These are phyloP conservation scores for Apis laboriosa DNA, from an alignment of 1,140 invertebrate genomes.

Conservation along the genomic window DNA sequence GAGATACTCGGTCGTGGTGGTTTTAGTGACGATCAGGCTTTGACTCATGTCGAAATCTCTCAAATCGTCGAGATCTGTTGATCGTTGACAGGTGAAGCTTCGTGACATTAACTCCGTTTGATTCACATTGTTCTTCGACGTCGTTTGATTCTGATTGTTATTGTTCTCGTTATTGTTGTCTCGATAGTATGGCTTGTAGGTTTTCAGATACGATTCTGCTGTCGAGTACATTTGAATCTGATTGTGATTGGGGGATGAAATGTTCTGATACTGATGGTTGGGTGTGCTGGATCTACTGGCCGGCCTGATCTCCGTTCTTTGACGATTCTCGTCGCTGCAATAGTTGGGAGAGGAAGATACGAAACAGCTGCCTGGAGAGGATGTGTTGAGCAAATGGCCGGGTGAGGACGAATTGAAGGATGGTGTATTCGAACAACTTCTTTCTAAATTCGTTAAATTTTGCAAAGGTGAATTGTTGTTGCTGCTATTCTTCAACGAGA, in stretches of 20 bases:
- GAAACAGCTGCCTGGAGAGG: constrained; percentile 40
- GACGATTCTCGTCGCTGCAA: constrained; percentile 58
- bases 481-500: constrained; percentile 60
- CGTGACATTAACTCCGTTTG: constrained; percentile 72
- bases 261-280: constrained; percentile 54
- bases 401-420: constrained; percentile 42
- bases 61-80: constrained; percentile 68
- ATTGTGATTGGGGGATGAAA: constrained; percentile 67
- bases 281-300: constrained; percentile 65
- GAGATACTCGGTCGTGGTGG: constrained; percentile 76
- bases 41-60: constrained; percentile 78
- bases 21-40: constrained; percentile 78
- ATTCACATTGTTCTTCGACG: constrained; percentile 36
- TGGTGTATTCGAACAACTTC: constrained; percentile 70
- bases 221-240: constrained; percentile 69
- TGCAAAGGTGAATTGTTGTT: constrained; percentile 65
- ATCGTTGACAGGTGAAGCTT: constrained; percentile 72
- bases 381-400: constrained; percentile 47
- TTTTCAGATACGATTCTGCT: constrained; percentile 71
- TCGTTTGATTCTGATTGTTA: constrained; percentile 25
- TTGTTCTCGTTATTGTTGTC: constrained; percentile 71
- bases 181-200: constrained; percentile 64
- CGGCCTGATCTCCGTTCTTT: constrained; percentile 33
- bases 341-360: constrained; percentile 30
- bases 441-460: constrained; percentile 73